phyloP scores from a whole-genome alignment of 1,140 invertebrate species.

The Drosophila pachea region DNA sequence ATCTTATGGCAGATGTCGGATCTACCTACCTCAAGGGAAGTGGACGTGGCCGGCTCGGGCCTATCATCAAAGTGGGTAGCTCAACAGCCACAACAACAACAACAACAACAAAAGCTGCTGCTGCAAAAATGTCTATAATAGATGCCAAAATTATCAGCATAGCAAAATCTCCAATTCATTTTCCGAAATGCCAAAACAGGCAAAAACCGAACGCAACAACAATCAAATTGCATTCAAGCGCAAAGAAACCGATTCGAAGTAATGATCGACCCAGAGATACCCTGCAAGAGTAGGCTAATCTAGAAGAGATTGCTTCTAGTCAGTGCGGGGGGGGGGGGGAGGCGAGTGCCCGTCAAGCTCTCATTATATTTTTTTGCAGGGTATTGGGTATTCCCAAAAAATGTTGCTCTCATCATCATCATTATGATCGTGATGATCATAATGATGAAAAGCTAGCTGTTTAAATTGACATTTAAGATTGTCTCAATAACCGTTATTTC shows the following conservation, averaged over 20 bases:
- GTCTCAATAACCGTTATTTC: background rate
- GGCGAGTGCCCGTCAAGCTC: too few relatives aligned
- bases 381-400: constrained; percentile 8
- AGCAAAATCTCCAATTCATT: constrained; percentile 58
- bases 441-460: constrained; percentile 36
- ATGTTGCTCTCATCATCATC: constrained; percentile 21
- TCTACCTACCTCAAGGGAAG: constrained; percentile 7
- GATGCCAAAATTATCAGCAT: constrained; percentile 59
- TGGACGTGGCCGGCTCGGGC: constrained; percentile 2
- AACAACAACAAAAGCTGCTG: background rate
- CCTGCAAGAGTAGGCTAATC: background rate
- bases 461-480: constrained; percentile 18
- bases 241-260: constrained; percentile 12
- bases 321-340: too few relatives aligned
- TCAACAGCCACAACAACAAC: background rate
- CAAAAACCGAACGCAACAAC: constrained; percentile 30
- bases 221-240: constrained; percentile 66
- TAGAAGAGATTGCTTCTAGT: background rate
- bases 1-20: constrained; percentile 14
- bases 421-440: constrained; percentile 8
- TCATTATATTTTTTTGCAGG: too few relatives aligned
- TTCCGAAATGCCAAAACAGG: constrained; percentile 61
- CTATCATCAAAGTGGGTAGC: constrained; percentile 29
- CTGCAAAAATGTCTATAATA: constrained; percentile 40
- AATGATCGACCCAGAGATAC: background rate